Percentiles rank a stretch among this genome's conserved stretches.
These are phyloP conservation scores for Zapus hudsonius DNA, from an alignment of 2,113 vertebrate genomes.

Conservation along the genomic window DNA sequence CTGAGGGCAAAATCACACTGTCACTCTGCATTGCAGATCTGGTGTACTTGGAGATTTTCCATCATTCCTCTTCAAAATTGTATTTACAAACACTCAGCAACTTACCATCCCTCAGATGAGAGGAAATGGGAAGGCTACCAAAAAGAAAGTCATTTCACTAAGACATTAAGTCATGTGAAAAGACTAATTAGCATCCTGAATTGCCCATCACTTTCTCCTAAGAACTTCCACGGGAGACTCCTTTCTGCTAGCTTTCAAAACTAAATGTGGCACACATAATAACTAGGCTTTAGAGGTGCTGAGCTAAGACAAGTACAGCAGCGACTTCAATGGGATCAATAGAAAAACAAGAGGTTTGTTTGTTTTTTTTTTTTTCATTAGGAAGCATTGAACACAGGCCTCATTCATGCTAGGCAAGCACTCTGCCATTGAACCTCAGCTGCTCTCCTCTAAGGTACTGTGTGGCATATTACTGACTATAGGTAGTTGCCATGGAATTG, in stretches of 20 bases:
- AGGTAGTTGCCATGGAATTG: background rate
- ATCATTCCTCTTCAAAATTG: conserved; percentile 5
- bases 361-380: background rate
- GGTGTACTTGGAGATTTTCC: background rate
- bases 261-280: background rate
- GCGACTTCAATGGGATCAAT: background rate
- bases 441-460: background rate
- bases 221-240: conserved; percentile 32
- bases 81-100: conserved; percentile 63
- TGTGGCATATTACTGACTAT: background rate
- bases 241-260: conserved; percentile 32
- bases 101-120: conserved; percentile 49
- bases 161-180: conserved; percentile 60
- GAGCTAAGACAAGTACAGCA: background rate
- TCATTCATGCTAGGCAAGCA: background rate
- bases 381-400: background rate
- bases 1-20: conserved; percentile 53
- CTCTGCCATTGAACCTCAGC: background rate
- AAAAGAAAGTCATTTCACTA: conserved; percentile 43
- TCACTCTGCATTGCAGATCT: background rate
- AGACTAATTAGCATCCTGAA: conserved; percentile 44
- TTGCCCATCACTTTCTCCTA: conserved; percentile 28
- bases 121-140: conserved; percentile 51
- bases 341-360: background rate
- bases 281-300: background rate